A percentile compares a stretch with the other conserved stretches of the same genome.
Conservation (phyloP, 1,140 invertebrate species). For the Anthonomus grandis region DNA sequence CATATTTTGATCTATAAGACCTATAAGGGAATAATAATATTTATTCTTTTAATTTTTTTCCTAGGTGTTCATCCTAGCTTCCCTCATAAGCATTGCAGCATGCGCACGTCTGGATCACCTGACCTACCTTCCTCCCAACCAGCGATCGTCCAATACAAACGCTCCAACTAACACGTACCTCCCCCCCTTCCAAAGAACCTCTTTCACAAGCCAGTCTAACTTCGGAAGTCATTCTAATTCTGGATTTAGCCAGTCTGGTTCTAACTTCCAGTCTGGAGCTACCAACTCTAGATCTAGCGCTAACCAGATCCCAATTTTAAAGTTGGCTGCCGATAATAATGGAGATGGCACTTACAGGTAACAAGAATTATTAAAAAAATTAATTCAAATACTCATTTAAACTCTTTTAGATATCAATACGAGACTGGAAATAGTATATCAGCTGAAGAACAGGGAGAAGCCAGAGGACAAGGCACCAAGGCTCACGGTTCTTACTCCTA, state of each 20-base stretch:
- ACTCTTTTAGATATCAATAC: slow-evolving; percentile 53
- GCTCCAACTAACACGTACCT: not conserved
- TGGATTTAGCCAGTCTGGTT: too few species aligned
- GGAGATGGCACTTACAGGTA: slow-evolving; percentile 28
- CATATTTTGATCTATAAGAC: too few species aligned
- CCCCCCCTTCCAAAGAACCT: slow-evolving; percentile 51
- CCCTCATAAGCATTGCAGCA: slow-evolving; percentile 23
- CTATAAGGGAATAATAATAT: too few species aligned
- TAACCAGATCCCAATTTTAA: slow-evolving; percentile 52
- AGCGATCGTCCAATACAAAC: slow-evolving; percentile 14
- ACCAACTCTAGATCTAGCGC: slow-evolving; percentile 37
- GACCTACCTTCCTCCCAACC: slow-evolving; percentile 57
- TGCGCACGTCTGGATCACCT: slow-evolving; percentile 54
- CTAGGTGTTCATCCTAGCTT: slow-evolving; percentile 19
- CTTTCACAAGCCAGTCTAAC: slow-evolving; percentile 22
- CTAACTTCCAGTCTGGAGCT: not conserved
- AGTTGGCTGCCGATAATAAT: slow-evolving; percentile 50
- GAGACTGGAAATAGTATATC: slow-evolving; percentile 59
- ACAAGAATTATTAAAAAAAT: too few species aligned
- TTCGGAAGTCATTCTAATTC: not conserved
- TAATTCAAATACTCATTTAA: not conserved
- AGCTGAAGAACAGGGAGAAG: slow-evolving; percentile 53
- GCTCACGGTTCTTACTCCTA: slow-evolving; percentile 55
- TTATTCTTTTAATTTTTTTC: slow-evolving; percentile 8
- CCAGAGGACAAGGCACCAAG: slow-evolving; percentile 38